These are phyloP conservation scores for Thamnophis sirtalis DNA, from an alignment of 2,113 vertebrate species.

Conservation along the genomic window DNA sequence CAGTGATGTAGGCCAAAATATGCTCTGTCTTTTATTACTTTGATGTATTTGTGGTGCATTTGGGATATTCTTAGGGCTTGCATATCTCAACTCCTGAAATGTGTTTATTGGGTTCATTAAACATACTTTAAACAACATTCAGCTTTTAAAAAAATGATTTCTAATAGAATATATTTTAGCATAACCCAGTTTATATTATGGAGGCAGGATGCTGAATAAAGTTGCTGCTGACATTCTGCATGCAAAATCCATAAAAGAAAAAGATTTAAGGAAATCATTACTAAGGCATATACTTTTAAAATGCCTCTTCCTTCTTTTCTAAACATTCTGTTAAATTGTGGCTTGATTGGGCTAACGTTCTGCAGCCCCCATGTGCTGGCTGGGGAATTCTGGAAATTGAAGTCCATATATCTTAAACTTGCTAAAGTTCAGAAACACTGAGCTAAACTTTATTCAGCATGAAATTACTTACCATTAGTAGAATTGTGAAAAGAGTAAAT, in stretches of 20 bases:
- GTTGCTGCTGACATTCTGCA: neutral
- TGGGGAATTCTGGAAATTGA: neutral
- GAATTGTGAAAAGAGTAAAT: neutral
- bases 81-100: slow-evolving; percentile 13
- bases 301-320: slow-evolving; percentile 22
- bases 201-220: neutral
- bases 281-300: slow-evolving; percentile 10
- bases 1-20: neutral
- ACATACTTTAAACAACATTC: neutral
- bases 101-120: neutral
- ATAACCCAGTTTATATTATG: neutral
- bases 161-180: neutral
- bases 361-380: neutral
- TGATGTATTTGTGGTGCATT: neutral
- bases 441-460: neutral
- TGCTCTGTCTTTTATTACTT: neutral
- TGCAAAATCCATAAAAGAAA: neutral
- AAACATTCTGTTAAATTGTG: slow-evolving; percentile 9
- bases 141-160: neutral
- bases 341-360: neutral
- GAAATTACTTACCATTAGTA: neutral
- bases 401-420: neutral
- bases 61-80: neutral
- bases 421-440: neutral
- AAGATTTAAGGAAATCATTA: neutral